A percentile compares a stretch with the other conserved stretches of the same genome.
phyloP scores from a whole-genome alignment of 2,888 invertebrate species.

The Pomacea canaliculata region DNA sequence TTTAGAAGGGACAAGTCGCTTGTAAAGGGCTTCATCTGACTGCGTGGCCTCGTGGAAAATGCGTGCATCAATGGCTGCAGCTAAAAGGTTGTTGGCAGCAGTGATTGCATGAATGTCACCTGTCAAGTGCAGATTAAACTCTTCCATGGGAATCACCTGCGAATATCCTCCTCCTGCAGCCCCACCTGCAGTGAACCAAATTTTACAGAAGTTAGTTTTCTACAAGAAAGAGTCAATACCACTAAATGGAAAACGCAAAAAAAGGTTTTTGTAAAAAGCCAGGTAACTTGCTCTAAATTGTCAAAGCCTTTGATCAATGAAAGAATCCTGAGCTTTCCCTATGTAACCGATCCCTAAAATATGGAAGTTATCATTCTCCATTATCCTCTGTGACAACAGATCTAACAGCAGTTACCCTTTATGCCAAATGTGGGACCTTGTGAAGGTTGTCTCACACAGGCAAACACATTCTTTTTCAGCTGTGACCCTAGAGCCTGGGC shows the following conservation, averaged over 20 bases:
- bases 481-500: constrained; percentile 92
- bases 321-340: too few relatives aligned
- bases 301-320: too few relatives aligned
- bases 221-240: too few relatives aligned
- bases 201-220: too few relatives aligned
- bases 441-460: constrained; percentile 95
- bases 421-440: constrained; percentile 99
- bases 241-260: too few relatives aligned
- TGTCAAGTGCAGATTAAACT: constrained; percentile 97
- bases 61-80: constrained; percentile 95
- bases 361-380: background rate
- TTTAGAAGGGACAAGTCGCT: constrained; percentile 89
- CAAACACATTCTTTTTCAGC: constrained; percentile 87
- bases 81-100: constrained; percentile 96
- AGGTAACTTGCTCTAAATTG: too few relatives aligned
- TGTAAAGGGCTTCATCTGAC: constrained; percentile 83
- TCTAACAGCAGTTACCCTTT: constrained; percentile 75
- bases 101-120: constrained; percentile 98
- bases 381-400: too few relatives aligned
- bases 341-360: background rate
- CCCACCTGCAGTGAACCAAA: constrained; percentile 76
- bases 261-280: too few relatives aligned
- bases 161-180: constrained; percentile 99
- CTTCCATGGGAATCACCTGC: constrained; percentile 98
- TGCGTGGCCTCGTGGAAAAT: constrained; percentile 98